Conservation (phyloP, 2,113 vertebrate species). For the Aphyosemion australe region DNA sequence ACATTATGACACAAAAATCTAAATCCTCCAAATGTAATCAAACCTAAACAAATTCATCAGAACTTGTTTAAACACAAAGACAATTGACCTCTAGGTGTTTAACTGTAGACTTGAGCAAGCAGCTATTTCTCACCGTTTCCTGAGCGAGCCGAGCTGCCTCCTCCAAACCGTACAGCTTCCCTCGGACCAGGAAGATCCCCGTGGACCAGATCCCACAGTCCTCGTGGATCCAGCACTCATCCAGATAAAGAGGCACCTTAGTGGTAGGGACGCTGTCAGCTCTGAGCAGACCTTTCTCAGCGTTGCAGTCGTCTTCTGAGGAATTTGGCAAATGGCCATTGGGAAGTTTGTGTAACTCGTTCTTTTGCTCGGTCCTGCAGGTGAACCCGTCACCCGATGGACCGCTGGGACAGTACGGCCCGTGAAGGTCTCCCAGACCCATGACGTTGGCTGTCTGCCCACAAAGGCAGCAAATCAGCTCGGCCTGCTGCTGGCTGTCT, state of each 20-base stretch:
- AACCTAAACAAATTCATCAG: too few species aligned
- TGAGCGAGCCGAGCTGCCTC: constrained; percentile 73
- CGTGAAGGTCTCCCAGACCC: constrained; percentile 81
- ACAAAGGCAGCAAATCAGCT: constrained; percentile 75
- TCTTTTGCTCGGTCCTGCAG: constrained; percentile 18
- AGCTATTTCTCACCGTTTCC: constrained; percentile 63
- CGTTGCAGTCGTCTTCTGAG: background rate
- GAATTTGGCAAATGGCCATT: constrained; percentile 15
- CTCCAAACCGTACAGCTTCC: constrained; percentile 77
- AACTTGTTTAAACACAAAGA: background rate
- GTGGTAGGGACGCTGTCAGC: background rate
- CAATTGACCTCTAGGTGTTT: too few species aligned
- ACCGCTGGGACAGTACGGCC: constrained; percentile 66
- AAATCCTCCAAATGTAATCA: too few species aligned
- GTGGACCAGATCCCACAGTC: constrained; percentile 81
- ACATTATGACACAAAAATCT: too few species aligned
- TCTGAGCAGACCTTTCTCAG: background rate
- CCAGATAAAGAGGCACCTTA: constrained; percentile 15
- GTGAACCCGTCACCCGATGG: background rate
- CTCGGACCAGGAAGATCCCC: constrained; percentile 78
- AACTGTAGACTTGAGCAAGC: too few species aligned
- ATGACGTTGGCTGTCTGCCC: constrained; percentile 64
- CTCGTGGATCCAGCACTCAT: constrained; percentile 80
- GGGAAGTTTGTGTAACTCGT: background rate
- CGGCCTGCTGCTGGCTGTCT: constrained; percentile 8